These are phyloP conservation scores for Dromococcyx pavoninus DNA, from an alignment of 2,797 vertebrate genomes.

Conservation along the genomic window DNA sequence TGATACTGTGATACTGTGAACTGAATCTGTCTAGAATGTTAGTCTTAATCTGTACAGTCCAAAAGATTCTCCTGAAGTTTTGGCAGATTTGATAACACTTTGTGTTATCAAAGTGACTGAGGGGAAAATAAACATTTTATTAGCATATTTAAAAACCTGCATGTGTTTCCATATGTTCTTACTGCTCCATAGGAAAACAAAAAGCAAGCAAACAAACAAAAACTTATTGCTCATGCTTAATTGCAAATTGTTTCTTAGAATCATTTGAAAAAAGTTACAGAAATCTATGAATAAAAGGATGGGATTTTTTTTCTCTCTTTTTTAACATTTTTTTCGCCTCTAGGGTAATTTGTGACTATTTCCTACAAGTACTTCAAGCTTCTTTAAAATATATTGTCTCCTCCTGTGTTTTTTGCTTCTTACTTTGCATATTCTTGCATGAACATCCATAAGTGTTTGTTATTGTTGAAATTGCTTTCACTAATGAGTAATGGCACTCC, in stretches of 20 bases:
- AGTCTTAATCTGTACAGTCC: neutral
- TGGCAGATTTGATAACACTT: neutral
- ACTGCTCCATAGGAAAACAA: neutral
- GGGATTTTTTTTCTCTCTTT: neutral
- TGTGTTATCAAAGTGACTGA: neutral
- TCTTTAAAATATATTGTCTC: neutral
- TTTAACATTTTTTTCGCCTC: neutral
- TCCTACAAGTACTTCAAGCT: neutral
- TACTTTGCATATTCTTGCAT: neutral
- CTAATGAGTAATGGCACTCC: neutral
- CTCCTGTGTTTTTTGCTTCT: neutral
- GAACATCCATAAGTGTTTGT: neutral
- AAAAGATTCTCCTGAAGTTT: neutral
- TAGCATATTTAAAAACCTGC: neutral
- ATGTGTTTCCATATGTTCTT: neutral
- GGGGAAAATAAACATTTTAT: neutral
- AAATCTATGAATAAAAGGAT: neutral
- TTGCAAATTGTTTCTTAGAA: neutral
- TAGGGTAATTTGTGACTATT: neutral
- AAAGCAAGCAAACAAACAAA: accelerated
- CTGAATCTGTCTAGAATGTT: neutral
- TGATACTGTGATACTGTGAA: too few species aligned
- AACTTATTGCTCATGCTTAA: neutral
- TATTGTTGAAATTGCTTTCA: neutral
- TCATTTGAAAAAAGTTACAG: neutral